phyloP scores from a whole-genome alignment of 2,888 invertebrate species.

The Laspeyria flexula region DNA sequence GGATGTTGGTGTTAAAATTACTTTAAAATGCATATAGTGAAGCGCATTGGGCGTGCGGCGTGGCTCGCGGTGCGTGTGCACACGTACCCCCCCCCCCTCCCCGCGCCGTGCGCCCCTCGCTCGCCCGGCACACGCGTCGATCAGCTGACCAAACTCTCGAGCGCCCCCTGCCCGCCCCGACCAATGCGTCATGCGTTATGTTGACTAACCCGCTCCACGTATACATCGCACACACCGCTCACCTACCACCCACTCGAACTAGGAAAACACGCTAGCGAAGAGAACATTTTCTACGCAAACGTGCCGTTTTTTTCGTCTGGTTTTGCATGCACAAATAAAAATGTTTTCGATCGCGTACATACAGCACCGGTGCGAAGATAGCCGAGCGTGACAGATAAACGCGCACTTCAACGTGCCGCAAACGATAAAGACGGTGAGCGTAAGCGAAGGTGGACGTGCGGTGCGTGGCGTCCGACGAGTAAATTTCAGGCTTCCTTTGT shows the following conservation, averaged over 20 bases:
- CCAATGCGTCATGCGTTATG: constrained; percentile 66
- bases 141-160: constrained; percentile 76
- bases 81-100: constrained; percentile 38
- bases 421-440: constrained; percentile 35
- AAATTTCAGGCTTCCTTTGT: constrained; percentile 82
- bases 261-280: constrained; percentile 52
- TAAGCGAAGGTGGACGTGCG: constrained; percentile 47
- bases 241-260: constrained; percentile 56
- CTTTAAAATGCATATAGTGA: constrained; percentile 60
- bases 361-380: constrained; percentile 22
- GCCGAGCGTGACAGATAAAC: constrained; percentile 31
- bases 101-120: constrained; percentile 30
- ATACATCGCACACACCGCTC: constrained; percentile 51
- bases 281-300: constrained; percentile 35
- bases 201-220: constrained; percentile 62
- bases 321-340: constrained; percentile 32
- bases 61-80: constrained; percentile 62
- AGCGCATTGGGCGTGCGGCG: constrained; percentile 57
- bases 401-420: constrained; percentile 21
- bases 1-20: constrained; percentile 53
- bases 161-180: constrained; percentile 55
- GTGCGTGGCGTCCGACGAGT: constrained; percentile 51
- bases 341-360: constrained; percentile 24
- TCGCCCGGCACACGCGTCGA: constrained; percentile 60
- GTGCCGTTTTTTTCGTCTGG: constrained; percentile 30